Evolutionary conservation across 1,140 invertebrate species (phyloP), one percentile per base, ranked within the genome.

Genomic region (Brachionus koreanus): DNA sequence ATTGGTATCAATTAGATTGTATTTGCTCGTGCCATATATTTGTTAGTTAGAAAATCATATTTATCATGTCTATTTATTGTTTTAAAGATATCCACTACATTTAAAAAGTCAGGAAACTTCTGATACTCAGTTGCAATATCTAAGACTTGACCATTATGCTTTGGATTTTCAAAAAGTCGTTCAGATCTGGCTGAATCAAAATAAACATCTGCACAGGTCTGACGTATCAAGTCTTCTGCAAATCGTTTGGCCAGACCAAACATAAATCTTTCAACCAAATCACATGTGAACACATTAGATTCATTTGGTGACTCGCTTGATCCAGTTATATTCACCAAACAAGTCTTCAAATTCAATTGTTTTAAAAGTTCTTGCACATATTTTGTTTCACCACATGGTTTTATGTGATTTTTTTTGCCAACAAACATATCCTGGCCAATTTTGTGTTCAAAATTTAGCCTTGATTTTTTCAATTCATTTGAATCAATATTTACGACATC

Each of bases 41-140:
- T 79, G 10, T 79, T 79, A 13, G 76, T 79, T 25, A 79, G 33
- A 79, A 79, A 79, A 19, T 79, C 76, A 25, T 79, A 79, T 57
- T 43, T 57, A 10, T 79, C 49, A 43, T 79, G 76, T 39, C 7
- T 65, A 19, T 65, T 61, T 23, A 79, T 79, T 37, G 76, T 79
- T 10, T 61, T 79, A 35, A 79, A 79, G 3, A 79, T 42, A 35
- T 79, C 76, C 3, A 57, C 6, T 42, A 79, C 76, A 61, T 57
- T 79, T 61, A 79, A 35, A 39, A 35, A 42, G 12, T 61, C 39
- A 5, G 76, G 76, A 61, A 79, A 79, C n/a, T 79, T 79, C 29
- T 79, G 76, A 23, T 35, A 35, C 29, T 23, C 12, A 6, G 25
- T 13, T 3, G 16, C n/a, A 0, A 6, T 16, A 5, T 57, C 49